These are phyloP conservation scores for Drosophila insularis DNA, from an alignment of 1,140 invertebrate species.

Conservation along the genomic window DNA sequence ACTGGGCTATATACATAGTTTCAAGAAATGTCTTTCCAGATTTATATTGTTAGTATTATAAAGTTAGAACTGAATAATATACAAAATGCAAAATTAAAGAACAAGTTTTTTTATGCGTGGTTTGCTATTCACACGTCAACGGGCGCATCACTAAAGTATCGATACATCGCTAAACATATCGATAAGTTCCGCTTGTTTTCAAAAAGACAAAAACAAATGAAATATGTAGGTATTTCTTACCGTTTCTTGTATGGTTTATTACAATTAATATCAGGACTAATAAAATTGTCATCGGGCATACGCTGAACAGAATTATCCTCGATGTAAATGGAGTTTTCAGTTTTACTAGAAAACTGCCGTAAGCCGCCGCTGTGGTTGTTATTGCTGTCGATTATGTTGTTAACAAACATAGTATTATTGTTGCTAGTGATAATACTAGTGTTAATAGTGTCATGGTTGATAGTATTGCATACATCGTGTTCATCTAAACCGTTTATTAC, in stretches of 20 bases:
- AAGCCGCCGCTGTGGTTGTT: background rate
- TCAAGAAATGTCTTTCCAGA: background rate
- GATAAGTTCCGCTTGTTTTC: background rate
- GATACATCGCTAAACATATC: background rate
- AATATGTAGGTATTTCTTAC: background rate
- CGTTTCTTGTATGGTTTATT: background rate
- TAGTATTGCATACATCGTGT: background rate
- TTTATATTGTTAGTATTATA: background rate
- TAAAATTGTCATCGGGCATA: background rate
- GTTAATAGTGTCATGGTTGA: background rate
- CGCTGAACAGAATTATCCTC: background rate
- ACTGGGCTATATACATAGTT: conserved; percentile 42
- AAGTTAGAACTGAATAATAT: background rate
- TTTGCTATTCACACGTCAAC: background rate
- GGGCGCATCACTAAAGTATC: background rate
- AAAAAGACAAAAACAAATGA: background rate
- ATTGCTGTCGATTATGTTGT: background rate
- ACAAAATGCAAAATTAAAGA: conserved; percentile 1
- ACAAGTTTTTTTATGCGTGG: background rate
- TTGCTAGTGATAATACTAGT: background rate
- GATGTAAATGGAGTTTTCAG: background rate
- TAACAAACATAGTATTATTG: background rate
- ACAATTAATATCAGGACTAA: too few species aligned
- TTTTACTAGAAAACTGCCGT: background rate
- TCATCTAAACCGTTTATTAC: background rate